phyloP scores from a whole-genome alignment of 2,888 invertebrate species.

The Tetragnatha montana region DNA sequence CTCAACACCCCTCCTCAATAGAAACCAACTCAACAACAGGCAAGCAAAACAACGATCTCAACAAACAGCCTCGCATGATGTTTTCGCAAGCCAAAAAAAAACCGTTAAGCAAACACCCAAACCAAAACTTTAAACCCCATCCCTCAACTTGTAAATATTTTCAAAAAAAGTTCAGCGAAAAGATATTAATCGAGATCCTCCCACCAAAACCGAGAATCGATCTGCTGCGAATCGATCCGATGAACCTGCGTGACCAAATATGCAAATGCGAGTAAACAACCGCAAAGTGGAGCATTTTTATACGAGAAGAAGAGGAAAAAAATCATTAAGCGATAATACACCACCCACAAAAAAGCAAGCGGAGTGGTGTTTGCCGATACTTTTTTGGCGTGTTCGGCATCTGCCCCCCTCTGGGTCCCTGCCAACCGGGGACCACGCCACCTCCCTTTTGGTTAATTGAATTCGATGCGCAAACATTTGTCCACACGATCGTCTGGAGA shows the following conservation, averaged over 20 bases:
- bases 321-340: constrained; percentile 20
- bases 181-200: neutral
- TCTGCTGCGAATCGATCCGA: neutral
- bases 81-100: too few species aligned
- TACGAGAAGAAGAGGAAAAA: neutral
- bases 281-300: neutral
- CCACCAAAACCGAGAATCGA: neutral
- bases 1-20: too few species aligned
- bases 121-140: too few species aligned
- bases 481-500: neutral
- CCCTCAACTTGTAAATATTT: too few species aligned
- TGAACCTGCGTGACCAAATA: neutral
- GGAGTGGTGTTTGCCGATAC: constrained; percentile 42
- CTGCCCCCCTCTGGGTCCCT: neutral
- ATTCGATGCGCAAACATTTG: constrained; percentile 29
- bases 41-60: too few species aligned
- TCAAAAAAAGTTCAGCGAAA: neutral
- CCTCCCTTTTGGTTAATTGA: constrained; percentile 32
- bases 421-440: neutral
- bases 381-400: constrained; percentile 31
- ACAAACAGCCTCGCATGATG: too few species aligned
- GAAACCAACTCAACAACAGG: too few species aligned
- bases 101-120: too few species aligned
- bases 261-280: neutral
- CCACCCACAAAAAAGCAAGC: neutral